phyloP scores from a whole-genome alignment of 2,113 vertebrate species.

The Terrapene triunguis region DNA sequence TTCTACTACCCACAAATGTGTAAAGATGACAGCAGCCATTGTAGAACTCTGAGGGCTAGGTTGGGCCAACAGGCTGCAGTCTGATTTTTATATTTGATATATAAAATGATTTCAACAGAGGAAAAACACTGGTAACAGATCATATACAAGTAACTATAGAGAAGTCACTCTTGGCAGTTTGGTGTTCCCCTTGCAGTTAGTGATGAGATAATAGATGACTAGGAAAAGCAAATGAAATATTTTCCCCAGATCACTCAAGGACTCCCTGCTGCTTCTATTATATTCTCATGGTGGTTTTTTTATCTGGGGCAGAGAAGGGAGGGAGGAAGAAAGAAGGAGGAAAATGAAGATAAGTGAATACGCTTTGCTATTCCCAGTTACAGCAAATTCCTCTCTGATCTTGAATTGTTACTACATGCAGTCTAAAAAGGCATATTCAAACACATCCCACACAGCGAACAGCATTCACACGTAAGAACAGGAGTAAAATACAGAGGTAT shows the following conservation, averaged over 20 bases:
- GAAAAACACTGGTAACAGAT: conserved; percentile 16
- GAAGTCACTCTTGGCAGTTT: conserved; percentile 16
- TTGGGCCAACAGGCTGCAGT: not conserved
- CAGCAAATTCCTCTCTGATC: not conserved
- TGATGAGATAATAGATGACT: conserved; percentile 44
- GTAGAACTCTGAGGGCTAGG: conserved; percentile 37
- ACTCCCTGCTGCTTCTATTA: not conserved
- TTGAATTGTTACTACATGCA: not conserved
- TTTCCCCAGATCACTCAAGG: conserved; percentile 41
- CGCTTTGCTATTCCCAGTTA: not conserved
- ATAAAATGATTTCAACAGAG: conserved; percentile 31
- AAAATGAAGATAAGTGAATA: not conserved
- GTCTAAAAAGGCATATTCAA: not conserved
- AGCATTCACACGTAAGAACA: not conserved
- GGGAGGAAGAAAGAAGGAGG: not conserved
- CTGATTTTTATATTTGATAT: not conserved
- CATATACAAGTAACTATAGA: not conserved
- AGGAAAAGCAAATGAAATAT: conserved; percentile 29
- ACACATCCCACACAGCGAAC: not conserved
- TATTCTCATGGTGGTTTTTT: not conserved
- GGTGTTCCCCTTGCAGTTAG: conserved; percentile 34
- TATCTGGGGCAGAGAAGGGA: not conserved
- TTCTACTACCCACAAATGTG: fast-evolving
- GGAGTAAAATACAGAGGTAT: not conserved
- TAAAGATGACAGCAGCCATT: conserved; percentile 39